phyloP scores from a whole-genome alignment of 2,113 vertebrate species.

The Callaeas wilsoni region DNA sequence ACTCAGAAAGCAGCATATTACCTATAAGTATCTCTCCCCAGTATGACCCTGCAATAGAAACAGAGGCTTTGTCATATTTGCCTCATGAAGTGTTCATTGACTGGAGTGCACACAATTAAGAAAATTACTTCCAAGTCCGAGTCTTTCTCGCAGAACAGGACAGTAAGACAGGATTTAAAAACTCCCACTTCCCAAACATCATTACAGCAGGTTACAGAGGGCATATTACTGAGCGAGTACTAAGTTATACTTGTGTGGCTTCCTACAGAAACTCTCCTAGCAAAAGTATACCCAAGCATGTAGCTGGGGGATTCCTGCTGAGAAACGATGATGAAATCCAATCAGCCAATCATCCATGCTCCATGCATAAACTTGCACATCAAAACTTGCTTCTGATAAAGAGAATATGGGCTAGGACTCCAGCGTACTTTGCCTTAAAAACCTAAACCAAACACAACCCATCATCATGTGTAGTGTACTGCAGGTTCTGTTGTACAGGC shows the following conservation, averaged over 20 bases:
- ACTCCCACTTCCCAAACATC: not conserved
- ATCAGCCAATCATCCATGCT: not conserved
- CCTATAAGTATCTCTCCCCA: not conserved
- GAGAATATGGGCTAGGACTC: not conserved
- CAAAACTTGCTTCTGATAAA: not conserved
- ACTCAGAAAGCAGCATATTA: constrained; percentile 40
- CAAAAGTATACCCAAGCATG: not conserved
- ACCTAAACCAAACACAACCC: not conserved
- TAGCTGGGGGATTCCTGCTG: not conserved
- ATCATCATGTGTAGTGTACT: not conserved
- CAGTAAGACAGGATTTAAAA: not conserved
- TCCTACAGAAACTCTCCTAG: not conserved
- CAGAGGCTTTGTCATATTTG: not conserved
- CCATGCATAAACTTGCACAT: not conserved
- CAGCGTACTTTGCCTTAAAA: not conserved
- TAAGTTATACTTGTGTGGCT: not conserved
- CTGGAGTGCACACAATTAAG: not conserved
- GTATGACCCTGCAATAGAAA: not conserved
- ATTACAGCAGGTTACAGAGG: not conserved
- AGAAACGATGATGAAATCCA: not conserved
- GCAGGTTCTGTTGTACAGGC: not conserved
- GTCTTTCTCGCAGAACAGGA: not conserved
- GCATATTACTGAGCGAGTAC: not conserved
- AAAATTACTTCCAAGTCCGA: not conserved
- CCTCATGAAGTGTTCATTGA: not conserved